Conservation (phyloP, 2,113 vertebrate genomes). For the Laticauda laticaudata region DNA sequence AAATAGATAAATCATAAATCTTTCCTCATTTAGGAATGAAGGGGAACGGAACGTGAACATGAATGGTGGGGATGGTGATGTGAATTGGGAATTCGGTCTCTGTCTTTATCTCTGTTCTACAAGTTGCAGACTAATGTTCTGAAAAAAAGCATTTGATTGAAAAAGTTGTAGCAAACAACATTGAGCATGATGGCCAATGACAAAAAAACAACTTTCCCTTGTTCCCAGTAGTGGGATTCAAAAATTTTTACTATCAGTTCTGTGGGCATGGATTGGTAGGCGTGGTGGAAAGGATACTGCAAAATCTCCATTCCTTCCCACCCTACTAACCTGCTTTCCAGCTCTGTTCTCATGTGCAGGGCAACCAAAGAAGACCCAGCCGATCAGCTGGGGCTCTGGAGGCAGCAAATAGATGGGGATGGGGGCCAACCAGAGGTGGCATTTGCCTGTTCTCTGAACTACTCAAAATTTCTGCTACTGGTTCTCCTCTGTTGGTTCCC, state of each 20-base stretch:
- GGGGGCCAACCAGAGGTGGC: too few species aligned
- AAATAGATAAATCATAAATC: background rate
- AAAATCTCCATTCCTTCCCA: too few species aligned
- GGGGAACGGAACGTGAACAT: background rate
- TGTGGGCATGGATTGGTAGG: too few species aligned
- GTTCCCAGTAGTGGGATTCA: background rate
- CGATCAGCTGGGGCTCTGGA: too few species aligned
- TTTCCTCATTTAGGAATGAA: background rate
- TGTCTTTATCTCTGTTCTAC: background rate
- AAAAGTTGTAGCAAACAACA: background rate
- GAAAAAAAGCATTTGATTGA: background rate
- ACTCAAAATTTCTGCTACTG: too few species aligned
- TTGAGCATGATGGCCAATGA: background rate
- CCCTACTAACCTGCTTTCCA: too few species aligned
- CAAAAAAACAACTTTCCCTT: background rate
- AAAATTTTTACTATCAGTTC: too few species aligned
- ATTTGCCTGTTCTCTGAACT: too few species aligned
- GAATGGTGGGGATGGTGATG: background rate
- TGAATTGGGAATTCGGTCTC: background rate
- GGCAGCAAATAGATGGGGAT: too few species aligned
- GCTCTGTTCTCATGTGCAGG: too few species aligned
- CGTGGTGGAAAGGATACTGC: too few species aligned
- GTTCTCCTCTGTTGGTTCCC: background rate
- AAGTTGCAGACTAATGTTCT: background rate
- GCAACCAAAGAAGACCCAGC: too few species aligned